Base-by-base conservation (phyloP, 2,797 vertebrate species). In the Aplochiton taeniatus region DNA sequence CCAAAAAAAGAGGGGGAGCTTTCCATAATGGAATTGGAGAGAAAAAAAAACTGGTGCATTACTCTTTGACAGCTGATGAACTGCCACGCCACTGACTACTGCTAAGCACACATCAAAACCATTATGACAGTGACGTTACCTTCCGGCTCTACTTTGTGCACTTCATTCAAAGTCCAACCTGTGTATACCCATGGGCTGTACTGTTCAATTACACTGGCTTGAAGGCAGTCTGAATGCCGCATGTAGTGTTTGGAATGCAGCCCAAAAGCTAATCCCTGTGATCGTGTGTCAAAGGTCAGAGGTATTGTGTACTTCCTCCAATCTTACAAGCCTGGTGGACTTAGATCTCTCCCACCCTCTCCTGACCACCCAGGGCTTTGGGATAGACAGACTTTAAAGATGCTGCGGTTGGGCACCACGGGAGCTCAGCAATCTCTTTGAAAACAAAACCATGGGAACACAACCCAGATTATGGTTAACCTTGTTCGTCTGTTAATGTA, bases 401-500 rank as follows among this genome's bases (percentile, higher is more conserved):
- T 82, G 82, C 70, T 72, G 68, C 43, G 74, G 80, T 67, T 31
- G 63, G 72, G 72, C 55, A 70, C 60, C n/a, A 60, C 53, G n/a
- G 56, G 51, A 64, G 58, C 68, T 69, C 64, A 73, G 62, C 47
- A 62, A 68, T 19, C 12, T 18, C 64, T 74, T 75, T 68, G 18
- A 68, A 85, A 81, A 86, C 78, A 80, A 74, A 78, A 55, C 66
- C 78, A 62, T 74, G 74, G 72, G 77, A 78, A 78, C 77, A 68
- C 52, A 66, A 62, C 75, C 60, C 55, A 58, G 59, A 71, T 58
- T 73, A 85, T 54, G 61, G 65, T 68, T 45, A 61, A 65, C 67
- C 48, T 54, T 67, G 61, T 53, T 46, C 42, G 68, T 51, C 45
- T 52, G 11, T 50, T 7, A 48, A 56, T 49, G 69, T 44, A 17